phyloP scores from a whole-genome alignment of 2,797 vertebrate genomes.

The Chelon labrosus region DNA sequence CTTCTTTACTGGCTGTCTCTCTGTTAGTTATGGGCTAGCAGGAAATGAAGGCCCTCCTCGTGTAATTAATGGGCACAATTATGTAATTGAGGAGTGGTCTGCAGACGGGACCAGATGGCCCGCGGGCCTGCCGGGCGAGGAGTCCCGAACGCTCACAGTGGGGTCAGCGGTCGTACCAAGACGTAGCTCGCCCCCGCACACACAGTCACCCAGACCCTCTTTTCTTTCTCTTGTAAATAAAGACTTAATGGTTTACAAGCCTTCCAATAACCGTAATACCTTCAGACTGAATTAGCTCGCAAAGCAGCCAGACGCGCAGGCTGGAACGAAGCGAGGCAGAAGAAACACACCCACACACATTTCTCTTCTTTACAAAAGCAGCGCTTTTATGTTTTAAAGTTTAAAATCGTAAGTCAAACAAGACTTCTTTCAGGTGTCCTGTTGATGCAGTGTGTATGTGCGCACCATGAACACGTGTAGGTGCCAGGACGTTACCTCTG shows the following conservation, averaged over 20 bases:
- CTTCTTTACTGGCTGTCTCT: conserved; percentile 65
- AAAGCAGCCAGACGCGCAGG: conserved; percentile 64
- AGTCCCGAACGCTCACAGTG: conserved; percentile 66
- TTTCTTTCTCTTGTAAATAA: conserved; percentile 83
- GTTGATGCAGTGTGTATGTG: background rate
- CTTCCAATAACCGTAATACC: conserved; percentile 84
- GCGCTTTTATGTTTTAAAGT: background rate
- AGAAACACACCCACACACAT: conserved; percentile 21
- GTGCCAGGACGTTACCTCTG: conserved; percentile 51
- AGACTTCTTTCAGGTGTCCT: background rate
- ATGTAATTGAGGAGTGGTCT: conserved; percentile 82
- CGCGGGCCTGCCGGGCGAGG: conserved; percentile 14
- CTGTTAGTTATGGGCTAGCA: conserved; percentile 70
- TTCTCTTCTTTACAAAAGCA: conserved; percentile 5
- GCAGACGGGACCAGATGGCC: conserved; percentile 78
- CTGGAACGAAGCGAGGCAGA: conserved; percentile 40
- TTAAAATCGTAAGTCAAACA: background rate
- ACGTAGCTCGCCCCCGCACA: conserved; percentile 45
- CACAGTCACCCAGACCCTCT: conserved; percentile 59
- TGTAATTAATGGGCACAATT: conserved; percentile 85
- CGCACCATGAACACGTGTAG: background rate
- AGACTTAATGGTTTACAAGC: conserved; percentile 86
- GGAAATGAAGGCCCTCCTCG: conserved; percentile 71
- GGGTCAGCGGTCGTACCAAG: conserved; percentile 73
- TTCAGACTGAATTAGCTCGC: conserved; percentile 80